Evolutionary conservation across 2,888 invertebrate genomes (phyloP), one percentile per base, ranked within the genome.

Genomic region (Adineta ricciae): DNA sequence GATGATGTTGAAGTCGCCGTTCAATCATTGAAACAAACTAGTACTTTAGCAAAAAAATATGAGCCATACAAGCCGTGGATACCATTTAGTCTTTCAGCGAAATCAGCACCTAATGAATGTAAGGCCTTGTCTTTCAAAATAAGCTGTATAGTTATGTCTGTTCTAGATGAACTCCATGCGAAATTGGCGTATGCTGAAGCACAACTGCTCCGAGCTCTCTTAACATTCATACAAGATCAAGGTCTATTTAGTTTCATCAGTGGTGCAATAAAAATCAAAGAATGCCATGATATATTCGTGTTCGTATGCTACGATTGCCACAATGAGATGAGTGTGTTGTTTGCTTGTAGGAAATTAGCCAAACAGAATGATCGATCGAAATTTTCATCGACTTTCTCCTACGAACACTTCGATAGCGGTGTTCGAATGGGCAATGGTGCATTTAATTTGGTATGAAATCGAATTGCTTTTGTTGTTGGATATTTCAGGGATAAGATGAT

Each of bases 141-240:
- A n/a, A n/a, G n/a, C n/a, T n/a, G 36, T n/a, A n/a, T n/a, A n/a
- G n/a, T n/a, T n/a, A n/a, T n/a, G 49, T 54, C 86, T 85, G 54
- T 87, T 88, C 84, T 88, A 91, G 91, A 89, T 89, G 95, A 97
- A 91, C 94, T 95, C 32, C 97, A 98, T 91, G 97, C 97, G 0
- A 97, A 98, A 89, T 91, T 98, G 56, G 96, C 96, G 90, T 95
- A 95, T 90, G 97, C 97, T 0, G 97, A 98, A 90, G 94, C 95
- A 52, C 92, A 96, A 83, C 92, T 98, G 83, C 92, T 97, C 86
- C 94, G 95, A 89, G 95, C 97, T 0, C 93, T 96, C 89, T 92
- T 98, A 87, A 95, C 95, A 27, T 95, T 97, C 89, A 93, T 97
- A 89, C 96, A 96, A 89, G 97, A 97, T 89, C 97, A 98, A 90